Evolutionary conservation across 2,113 vertebrate species (phyloP).

Genomic region (Grus americana): DNA sequence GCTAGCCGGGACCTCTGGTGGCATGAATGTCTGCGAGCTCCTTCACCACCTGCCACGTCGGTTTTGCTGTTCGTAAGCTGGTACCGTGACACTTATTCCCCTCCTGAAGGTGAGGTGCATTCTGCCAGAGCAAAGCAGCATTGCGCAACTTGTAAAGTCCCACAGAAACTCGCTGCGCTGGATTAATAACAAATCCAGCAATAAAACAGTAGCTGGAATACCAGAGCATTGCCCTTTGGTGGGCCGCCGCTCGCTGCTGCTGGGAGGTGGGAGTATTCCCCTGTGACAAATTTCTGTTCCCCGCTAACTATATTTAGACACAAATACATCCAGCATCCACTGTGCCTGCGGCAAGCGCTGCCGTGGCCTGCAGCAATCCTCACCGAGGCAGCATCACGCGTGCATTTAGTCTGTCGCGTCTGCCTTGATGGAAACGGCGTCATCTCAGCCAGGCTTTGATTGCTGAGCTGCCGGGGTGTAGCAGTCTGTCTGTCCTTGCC

Average conservation of each 20-base stretch:
- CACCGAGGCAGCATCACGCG: not conserved
- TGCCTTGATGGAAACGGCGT: not conserved
- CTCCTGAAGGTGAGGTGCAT: not conserved
- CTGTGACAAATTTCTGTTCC: not conserved
- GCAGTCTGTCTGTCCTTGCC: not conserved
- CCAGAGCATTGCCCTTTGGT: not conserved
- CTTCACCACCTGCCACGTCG: rapidly evolving
- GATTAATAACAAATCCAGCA: not conserved
- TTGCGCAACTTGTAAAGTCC: not conserved
- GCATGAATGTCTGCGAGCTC: not conserved
- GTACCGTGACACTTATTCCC: not conserved
- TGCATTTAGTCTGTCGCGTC: not conserved
- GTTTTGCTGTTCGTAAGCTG: not conserved
- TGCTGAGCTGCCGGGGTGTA: not conserved
- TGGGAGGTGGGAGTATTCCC: not conserved
- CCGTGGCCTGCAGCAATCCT: not conserved
- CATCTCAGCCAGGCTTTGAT: not conserved
- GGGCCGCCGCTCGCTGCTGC: not conserved
- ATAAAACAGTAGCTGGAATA: not conserved
- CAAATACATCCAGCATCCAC: not conserved
- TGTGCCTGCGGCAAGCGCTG: not conserved
- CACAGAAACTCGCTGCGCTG: not conserved
- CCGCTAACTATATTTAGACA: not conserved
- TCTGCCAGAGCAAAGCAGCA: not conserved
- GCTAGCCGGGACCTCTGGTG: not conserved